Evolutionary conservation across 2,888 invertebrate species (phyloP), one percentile per base, ranked within the genome.

Genomic region (Rhogogaster chlorosoma): DNA sequence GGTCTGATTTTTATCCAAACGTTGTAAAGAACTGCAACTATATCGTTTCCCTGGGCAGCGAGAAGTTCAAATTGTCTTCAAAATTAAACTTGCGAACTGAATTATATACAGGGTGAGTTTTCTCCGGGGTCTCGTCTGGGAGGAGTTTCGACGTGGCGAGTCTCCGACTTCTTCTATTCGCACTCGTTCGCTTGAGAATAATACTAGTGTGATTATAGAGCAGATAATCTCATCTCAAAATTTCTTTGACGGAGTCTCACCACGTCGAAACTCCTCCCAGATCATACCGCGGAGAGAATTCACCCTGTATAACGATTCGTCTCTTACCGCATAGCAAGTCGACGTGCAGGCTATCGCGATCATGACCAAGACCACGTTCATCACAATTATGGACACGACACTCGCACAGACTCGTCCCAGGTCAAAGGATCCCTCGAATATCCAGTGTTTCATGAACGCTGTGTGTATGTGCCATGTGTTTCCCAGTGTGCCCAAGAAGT

Each of bases 381-480:
- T 77, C 0, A 49, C 7, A 7, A 49, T 38, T 9, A 29, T 77
- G 1, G 15, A 10, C 10, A 29, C 29, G 12, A 29, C 32, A 18
- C 5, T 77, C 29, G 29, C 45, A 26, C 32, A 53, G 15, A 53
- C 49, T 32, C n/a, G 77, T 1, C 53, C 53, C 0, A 38, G 1
- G 26, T 45, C 77, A 12, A 77, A 49, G 18, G 49, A 18, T 29
- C n/a, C 49, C 12, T 32, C 32, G 29, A 32, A 77, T 29, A 77
- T 32, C 77, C 77, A 77, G 49, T 53, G 9, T 29, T 45, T 49
- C 7, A 18, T 18, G 7, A 77, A 4, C 29, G 29, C 77, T 3
- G 29, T 18, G 49, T 77, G 32, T 18, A 77, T 77, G 32, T 53
- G 49, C 77, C 49, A 77, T 5, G 77, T 77, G n/a, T 77, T 32